Evolutionary conservation across 2,797 vertebrate species (phyloP), one percentile per base, ranked within the genome.

Genomic region (Takifugu rubripes): DNA sequence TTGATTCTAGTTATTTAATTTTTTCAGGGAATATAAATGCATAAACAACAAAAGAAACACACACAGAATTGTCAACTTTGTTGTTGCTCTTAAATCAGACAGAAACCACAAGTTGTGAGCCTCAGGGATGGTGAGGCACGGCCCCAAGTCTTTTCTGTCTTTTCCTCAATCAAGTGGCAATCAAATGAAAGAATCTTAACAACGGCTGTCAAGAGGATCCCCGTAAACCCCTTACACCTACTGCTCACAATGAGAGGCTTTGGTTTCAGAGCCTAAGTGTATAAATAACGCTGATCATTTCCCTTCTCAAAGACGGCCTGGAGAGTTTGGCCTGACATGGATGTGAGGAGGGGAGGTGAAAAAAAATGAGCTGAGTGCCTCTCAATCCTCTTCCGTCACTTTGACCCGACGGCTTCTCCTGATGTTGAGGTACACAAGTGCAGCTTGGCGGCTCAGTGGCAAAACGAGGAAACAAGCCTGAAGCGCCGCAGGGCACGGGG

Each of bases 251-350:
- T 71, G 77, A 83, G 61, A 68, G 76, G 81, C 75, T 87, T 87
- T 88, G 75, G 64, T 77, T 71, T 75, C 61, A 81, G 81, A 70
- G 80, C 74, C 78, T 87, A 89, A 88, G 83, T 87, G 82, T 89
- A 87, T 86, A 91, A 88, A 91, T 91, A 87, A 90, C 86, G 84
- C 89, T 89, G 82, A 90, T 90, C 87, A 88, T 85, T 90, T 90
- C 84, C 85, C 78, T 69, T 77, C 69, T 88, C 84, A 92, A 89
- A 81, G 81, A 75, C 70, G 72, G 83, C 83, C 68, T 75, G 74
- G 75, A 84, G 84, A 75, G 78, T 78, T 83, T 74, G 77, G 61
- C 50, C 72, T 78, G 81, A 86, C 83, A 89, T 81, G 79, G 82
- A 89, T 85, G 83, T 79, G 81, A 82, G 74, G 76, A 85, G 75